phyloP scores from a whole-genome alignment of 2,113 vertebrate genomes.

The Microtus pennsylvanicus region DNA sequence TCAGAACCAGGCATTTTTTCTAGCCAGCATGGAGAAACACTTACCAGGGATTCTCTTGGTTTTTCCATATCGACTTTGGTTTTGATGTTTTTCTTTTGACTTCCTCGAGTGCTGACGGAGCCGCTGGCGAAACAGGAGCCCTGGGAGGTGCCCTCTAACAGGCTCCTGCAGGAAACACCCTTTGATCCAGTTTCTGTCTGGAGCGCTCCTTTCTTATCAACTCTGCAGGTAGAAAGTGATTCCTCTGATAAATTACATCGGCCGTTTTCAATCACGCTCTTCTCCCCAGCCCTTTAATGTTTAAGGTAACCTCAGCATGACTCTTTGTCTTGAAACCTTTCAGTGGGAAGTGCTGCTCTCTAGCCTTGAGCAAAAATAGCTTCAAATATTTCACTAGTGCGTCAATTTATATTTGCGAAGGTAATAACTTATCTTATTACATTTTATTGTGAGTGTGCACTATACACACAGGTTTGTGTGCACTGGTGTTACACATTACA shows the following conservation, averaged over 20 bases:
- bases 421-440: slow-evolving; percentile 71
- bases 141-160: slow-evolving; percentile 90
- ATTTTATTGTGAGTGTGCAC: not conserved
- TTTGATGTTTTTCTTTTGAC: slow-evolving; percentile 90
- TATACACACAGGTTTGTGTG: not conserved
- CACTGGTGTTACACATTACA: not conserved
- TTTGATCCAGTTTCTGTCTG: slow-evolving; percentile 90
- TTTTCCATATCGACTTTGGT: slow-evolving; percentile 90
- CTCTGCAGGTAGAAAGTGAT: slow-evolving; percentile 90
- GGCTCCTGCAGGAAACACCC: slow-evolving; percentile 90
- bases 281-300: slow-evolving; percentile 84
- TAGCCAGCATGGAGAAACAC: slow-evolving; percentile 67
- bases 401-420: slow-evolving; percentile 84
- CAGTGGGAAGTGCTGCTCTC: slow-evolving; percentile 86
- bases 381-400: slow-evolving; percentile 86
- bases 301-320: slow-evolving; percentile 85
- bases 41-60: slow-evolving; percentile 89
- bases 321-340: slow-evolving; percentile 84
- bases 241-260: slow-evolving; percentile 90
- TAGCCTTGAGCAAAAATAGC: slow-evolving; percentile 86
- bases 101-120: slow-evolving; percentile 90
- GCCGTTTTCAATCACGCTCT: slow-evolving; percentile 86
- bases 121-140: slow-evolving; percentile 84
- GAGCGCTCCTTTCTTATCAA: slow-evolving; percentile 90
- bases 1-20: not conserved